Evolutionary conservation across 2,888 invertebrate species (phyloP), one percentile per base, ranked within the genome.

Genomic region (Xestoiulus laeticollis): DNA sequence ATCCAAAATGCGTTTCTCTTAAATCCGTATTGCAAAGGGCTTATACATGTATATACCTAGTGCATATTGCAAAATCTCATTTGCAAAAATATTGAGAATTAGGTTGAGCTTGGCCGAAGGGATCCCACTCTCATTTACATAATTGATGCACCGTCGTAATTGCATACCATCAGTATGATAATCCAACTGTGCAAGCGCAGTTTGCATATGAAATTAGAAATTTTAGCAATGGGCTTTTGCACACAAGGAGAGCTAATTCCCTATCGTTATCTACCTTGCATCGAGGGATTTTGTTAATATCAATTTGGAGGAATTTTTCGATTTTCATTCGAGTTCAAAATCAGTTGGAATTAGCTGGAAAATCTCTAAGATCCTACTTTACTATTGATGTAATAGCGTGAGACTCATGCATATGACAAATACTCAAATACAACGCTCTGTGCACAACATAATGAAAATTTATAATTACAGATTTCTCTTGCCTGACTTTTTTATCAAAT

Each of bases 121-220:
- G 87, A 87, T 87, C 82, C 16, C 68, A 22, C 68, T 85, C 85
- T 33, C 33, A 87, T 87, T 85, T 87, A 85, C 87, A 87, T 87
- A 87, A 87, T 85, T 87, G 87, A 87, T 87, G 85, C 85, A 59
- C 59, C 38, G 59, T 30, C 87, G 30, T 85, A 87, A 87, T 85
- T 87, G 83, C 59, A 38, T 87, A 85, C 59, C 78, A 87, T 87
- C 68, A 68, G 87, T 87, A 87, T 87, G 87, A 78, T 87, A 87
- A 87, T 87, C 87, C 78, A 38, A 59, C 38, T 19, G 26, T 78
- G 32, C 59, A 16, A 84, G 84, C 33, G 33, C 84, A 84, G 68
- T 68, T 68, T 68, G 68, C 68, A 68, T 68, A 68, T 68, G 68
- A 68, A 68, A 68, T 68, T 68, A 68, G 68, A 68, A 68, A 68